phyloP scores from a whole-genome alignment of 2,888 invertebrate genomes.

The Leptogaster cylindrica region DNA sequence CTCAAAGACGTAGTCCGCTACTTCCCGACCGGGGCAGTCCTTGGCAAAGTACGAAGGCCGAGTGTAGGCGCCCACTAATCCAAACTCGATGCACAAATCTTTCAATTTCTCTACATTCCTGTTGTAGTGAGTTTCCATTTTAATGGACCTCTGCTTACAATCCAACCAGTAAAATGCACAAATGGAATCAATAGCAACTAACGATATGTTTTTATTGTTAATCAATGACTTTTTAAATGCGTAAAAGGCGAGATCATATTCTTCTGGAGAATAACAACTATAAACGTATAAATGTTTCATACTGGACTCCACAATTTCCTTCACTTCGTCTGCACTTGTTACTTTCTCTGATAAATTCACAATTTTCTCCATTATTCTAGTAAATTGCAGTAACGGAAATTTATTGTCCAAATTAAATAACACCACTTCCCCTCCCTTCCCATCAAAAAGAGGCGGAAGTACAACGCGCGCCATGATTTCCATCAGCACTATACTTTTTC shows the following conservation, averaged over 20 bases:
- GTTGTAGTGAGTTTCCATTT: constrained; percentile 52
- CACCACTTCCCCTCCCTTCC: constrained; percentile 61
- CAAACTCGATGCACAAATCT: constrained; percentile 50
- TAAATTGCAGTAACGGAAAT: constrained; percentile 57
- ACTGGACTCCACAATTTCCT: constrained; percentile 47
- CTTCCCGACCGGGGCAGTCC: background rate
- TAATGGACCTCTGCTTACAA: constrained; percentile 47
- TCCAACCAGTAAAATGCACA: constrained; percentile 64
- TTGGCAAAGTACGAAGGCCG: constrained; percentile 49
- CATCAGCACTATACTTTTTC: constrained; percentile 63
- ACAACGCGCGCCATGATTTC: constrained; percentile 63
- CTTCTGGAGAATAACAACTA: constrained; percentile 51
- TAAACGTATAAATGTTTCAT: constrained; percentile 49
- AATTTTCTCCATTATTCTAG: constrained; percentile 55
- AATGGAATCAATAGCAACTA: constrained; percentile 64
- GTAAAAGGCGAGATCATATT: constrained; percentile 51
- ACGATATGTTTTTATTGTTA: constrained; percentile 58
- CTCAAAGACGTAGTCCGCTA: constrained; percentile 48
- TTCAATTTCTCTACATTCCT: constrained; percentile 49
- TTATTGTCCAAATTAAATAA: constrained; percentile 65
- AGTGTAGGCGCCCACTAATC: constrained; percentile 52
- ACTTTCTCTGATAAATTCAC: constrained; percentile 50
- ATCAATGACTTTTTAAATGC: constrained; percentile 59
- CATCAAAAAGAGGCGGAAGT: constrained; percentile 59
- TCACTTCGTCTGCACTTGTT: constrained; percentile 43